Percentiles rank a stretch among this genome's conserved stretches.
These are phyloP conservation scores for Triplophysa rosa DNA, from an alignment of 2,113 vertebrate species.

Conservation along the genomic window DNA sequence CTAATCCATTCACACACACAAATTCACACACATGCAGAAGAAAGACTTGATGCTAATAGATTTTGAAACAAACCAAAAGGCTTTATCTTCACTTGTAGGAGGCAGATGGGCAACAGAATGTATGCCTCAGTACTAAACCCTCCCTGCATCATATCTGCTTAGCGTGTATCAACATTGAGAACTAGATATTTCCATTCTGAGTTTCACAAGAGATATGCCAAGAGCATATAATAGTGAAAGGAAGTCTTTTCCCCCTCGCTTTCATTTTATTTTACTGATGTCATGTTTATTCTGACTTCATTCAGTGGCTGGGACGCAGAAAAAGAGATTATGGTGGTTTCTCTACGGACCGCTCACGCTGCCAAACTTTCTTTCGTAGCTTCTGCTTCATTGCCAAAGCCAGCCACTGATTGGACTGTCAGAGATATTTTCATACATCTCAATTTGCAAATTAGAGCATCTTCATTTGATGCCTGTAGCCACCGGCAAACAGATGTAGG, in stretches of 20 bases:
- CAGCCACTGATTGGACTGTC: slow-evolving; percentile 86
- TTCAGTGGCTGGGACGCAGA: slow-evolving; percentile 83
- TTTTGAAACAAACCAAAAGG: slow-evolving; percentile 79
- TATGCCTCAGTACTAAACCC: slow-evolving; percentile 9
- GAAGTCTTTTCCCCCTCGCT: slow-evolving; percentile 66
- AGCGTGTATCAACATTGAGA: neutral
- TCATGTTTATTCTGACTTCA: slow-evolving; percentile 86
- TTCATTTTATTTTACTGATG: slow-evolving; percentile 54
- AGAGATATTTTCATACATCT: slow-evolving; percentile 83
- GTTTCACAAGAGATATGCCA: slow-evolving; percentile 65
- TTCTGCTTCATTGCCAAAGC: slow-evolving; percentile 66
- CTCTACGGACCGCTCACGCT: slow-evolving; percentile 78
- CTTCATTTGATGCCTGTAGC: slow-evolving; percentile 63
- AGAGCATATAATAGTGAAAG: slow-evolving; percentile 64
- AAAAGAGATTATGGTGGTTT: slow-evolving; percentile 83
- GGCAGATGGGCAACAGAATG: slow-evolving; percentile 31
- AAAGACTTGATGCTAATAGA: slow-evolving; percentile 88
- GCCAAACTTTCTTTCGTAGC: slow-evolving; percentile 73
- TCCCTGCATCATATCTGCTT: slow-evolving; percentile 4
- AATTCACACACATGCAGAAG: slow-evolving; percentile 70
- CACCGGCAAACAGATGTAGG: slow-evolving; percentile 57
- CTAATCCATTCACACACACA: slow-evolving; percentile 83
- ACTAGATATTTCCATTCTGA: neutral
- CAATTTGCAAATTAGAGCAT: slow-evolving; percentile 90
- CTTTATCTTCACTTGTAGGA: slow-evolving; percentile 33